Percentiles rank a stretch among this genome's conserved stretches.
Conservation (phyloP, 2,113 vertebrate genomes). For the Indicator indicator region DNA sequence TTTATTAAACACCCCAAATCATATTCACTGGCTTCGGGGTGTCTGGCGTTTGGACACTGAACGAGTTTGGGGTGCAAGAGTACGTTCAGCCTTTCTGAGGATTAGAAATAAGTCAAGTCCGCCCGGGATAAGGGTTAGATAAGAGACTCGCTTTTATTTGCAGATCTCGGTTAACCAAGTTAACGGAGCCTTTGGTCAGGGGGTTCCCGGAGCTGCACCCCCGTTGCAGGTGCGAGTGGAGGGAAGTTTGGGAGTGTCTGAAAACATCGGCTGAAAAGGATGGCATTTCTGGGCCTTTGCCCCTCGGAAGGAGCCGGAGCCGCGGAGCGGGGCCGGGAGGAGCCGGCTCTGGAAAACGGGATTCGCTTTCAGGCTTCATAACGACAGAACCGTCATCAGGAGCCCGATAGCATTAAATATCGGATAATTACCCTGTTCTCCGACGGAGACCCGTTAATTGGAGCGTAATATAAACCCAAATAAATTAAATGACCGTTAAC, state of each 20-base stretch:
- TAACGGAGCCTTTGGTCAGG: no score
- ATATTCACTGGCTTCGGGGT: rapidly evolving
- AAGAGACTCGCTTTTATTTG: rapidly evolving
- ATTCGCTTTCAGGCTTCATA: neutral
- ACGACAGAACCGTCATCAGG: conserved; percentile 2
- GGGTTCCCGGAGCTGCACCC: neutral
- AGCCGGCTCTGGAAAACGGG: neutral
- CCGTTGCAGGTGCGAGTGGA: neutral
- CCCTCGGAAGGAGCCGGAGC: neutral
- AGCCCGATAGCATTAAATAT: conserved; percentile 45
- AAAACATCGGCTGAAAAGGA: neutral
- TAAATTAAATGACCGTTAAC: conserved; percentile 80
- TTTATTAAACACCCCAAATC: neutral
- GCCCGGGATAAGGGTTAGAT: neutral
- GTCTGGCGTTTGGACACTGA: neutral
- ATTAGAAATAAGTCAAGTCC: neutral
- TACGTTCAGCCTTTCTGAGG: neutral
- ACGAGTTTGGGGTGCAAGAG: neutral
- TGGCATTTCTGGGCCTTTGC: neutral
- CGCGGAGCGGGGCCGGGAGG: neutral
- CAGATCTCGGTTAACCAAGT: rapidly evolving
- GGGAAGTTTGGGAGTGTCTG: neutral
- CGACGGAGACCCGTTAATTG: conserved; percentile 57
- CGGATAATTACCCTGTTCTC: conserved; percentile 61
- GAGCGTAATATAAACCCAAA: conserved; percentile 71